Evolutionary conservation across 2,797 vertebrate species (phyloP), one percentile per base, ranked within the genome.

Genomic region (Sphenodon punctatus): DNA sequence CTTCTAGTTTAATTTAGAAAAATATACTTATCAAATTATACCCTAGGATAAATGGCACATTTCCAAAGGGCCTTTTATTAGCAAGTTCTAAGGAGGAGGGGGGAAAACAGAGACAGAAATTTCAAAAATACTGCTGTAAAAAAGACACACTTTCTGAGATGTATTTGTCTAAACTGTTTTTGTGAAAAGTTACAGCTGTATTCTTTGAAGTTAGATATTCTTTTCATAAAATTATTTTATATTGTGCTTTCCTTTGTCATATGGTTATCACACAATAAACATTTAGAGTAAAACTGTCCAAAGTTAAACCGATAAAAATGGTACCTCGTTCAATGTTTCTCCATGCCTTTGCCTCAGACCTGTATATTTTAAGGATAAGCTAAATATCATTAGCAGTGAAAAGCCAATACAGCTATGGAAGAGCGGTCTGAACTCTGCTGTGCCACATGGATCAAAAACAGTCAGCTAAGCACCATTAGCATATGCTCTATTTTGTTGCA

Each of bases 171-270:
- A 17, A 53, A 14, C 12, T 0, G 1, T 9, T 11, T 14, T 51
- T 49, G 23, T 7, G 56, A 45, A 25, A 36, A 17, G 1, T 0
- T 16, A 61, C 43, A 64, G 6, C 0, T 4, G 6, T 25, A 8
- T 25, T 67, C 78, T 17, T 34, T 0, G 27, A 4, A 2, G 1
- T 46, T 46, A 12, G 43, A 20, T 23, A 46, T 46, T 46, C 10
- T 46, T 46, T 46, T 22, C 10, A 23, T 46, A 45, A 22, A 10
- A 25, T 45, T 46, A 23, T 25, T 46, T 46, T 22, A 22, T 10
- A 46, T 46, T 46, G 45, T 23, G 45, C 22, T 23, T 25, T 45
- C 46, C 45, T 46, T 46, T 10, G 22, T 46, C 46, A 11, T 7
- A 23, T 22, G 12, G 23, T 11, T 6, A 23, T 23, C 45, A 25